These are phyloP conservation scores for Palythoa heliodiscus DNA, from an alignment of 92 coral and sea anemone species.

Conservation along the genomic window DNA sequence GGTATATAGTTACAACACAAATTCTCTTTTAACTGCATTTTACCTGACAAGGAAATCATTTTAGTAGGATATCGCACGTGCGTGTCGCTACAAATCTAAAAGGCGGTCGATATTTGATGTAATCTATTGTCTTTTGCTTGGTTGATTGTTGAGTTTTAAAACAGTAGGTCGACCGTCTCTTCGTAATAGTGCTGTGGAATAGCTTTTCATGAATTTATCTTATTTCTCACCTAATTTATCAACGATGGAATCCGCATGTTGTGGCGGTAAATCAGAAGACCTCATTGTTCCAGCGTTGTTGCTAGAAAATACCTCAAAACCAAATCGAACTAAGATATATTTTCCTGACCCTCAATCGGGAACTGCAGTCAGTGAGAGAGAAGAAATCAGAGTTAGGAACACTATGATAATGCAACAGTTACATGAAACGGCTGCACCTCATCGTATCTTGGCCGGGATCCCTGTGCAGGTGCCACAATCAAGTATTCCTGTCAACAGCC, in stretches of 20 bases:
- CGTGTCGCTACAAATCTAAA: not conserved
- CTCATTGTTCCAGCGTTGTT: not conserved
- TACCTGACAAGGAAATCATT: not conserved
- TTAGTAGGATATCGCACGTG: not conserved
- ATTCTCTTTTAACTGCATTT: too few relatives aligned
- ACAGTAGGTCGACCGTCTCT: not conserved
- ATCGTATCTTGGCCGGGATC: not conserved
- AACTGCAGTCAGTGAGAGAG: not conserved
- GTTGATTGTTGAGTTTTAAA: not conserved
- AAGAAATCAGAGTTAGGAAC: not conserved
- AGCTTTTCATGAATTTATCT: not conserved
- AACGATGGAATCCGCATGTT: slow-evolving; percentile 15
- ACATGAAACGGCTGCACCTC: not conserved
- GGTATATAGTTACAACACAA: too few relatives aligned
- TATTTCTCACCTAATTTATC: not conserved
- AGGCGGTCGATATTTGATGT: not conserved
- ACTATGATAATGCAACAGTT: not conserved
- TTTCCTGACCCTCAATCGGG: slow-evolving; percentile 8
- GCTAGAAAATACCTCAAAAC: not conserved
- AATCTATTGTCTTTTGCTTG: not conserved
- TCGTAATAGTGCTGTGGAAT: not conserved
- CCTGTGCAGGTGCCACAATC: not conserved
- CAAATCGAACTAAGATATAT: slow-evolving; percentile 4
- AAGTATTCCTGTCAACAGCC: not conserved
- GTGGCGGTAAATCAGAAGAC: not conserved